These are phyloP conservation scores for Pandemis cinnamomeana DNA, from an alignment of 2,888 invertebrate genomes.

Conservation along the genomic window DNA sequence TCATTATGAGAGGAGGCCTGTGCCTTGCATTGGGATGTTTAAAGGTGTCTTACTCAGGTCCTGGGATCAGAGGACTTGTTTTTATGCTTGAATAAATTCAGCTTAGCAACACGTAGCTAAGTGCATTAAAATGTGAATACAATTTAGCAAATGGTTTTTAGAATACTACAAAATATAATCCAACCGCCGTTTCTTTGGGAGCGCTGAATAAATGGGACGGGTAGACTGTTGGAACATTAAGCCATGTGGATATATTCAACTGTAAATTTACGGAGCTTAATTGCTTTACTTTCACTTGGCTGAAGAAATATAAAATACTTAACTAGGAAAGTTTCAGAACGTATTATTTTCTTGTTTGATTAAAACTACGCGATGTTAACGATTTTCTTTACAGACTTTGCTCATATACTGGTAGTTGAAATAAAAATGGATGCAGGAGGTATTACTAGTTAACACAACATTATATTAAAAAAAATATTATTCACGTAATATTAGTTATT, in stretches of 20 bases:
- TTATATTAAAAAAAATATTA: too few relatives aligned
- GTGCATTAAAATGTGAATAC: not conserved
- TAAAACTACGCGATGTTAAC: not conserved
- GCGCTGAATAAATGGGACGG: conserved; percentile 8
- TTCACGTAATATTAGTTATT: too few relatives aligned
- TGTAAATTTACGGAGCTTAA: conserved; percentile 19
- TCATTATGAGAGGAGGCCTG: too few relatives aligned
- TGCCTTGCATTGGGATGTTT: too few relatives aligned
- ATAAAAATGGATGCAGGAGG: too few relatives aligned
- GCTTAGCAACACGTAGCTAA: not conserved
- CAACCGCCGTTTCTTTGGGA: conserved; percentile 2
- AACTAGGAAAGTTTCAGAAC: not conserved
- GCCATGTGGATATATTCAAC: conserved; percentile 17
- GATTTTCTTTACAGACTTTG: not conserved
- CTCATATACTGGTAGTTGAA: too few relatives aligned
- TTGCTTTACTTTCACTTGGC: conserved; percentile 16
- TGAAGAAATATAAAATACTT: conserved; percentile 9
- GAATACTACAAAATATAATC: conserved; percentile 16
- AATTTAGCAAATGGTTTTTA: conserved; percentile 21
- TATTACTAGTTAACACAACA: too few relatives aligned
- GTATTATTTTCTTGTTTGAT: not conserved
- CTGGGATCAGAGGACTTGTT: not conserved
- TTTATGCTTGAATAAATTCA: not conserved
- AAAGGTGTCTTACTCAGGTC: too few relatives aligned
- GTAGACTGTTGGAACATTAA: conserved; percentile 15